Conservation (phyloP, 2,888 invertebrate species). For the Tromatobia lineatoria region DNA sequence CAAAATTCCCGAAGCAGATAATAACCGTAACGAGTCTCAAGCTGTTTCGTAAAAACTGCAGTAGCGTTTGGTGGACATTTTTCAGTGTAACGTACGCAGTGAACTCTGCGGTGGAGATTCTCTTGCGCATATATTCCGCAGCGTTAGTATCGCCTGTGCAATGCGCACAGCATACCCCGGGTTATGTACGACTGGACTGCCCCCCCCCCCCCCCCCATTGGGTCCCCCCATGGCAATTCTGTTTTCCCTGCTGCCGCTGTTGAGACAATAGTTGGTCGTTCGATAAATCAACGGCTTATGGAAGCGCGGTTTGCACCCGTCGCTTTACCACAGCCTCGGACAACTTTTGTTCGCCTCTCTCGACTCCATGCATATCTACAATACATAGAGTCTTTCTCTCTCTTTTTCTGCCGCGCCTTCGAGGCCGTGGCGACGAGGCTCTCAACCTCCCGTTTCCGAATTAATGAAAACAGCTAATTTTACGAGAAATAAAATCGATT, state of each 20-base stretch:
- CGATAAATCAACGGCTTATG: constrained; percentile 73
- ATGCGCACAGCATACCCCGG: constrained; percentile 39
- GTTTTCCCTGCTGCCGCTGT: constrained; percentile 54
- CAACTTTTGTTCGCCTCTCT: constrained; percentile 64
- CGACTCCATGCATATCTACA: not conserved
- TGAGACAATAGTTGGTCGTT: constrained; percentile 70
- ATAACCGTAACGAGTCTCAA: constrained; percentile 20
- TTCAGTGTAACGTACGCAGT: constrained; percentile 49
- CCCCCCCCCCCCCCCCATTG: not conserved
- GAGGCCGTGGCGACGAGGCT: constrained; percentile 3
- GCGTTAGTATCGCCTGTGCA: constrained; percentile 54
- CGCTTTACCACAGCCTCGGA: constrained; percentile 57
- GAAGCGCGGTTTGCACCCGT: constrained; percentile 61
- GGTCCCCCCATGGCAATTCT: constrained; percentile 22
- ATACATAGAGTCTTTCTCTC: constrained; percentile 47
- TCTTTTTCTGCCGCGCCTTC: constrained; percentile 11
- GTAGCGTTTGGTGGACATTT: constrained; percentile 32
- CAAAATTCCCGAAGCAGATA: not conserved
- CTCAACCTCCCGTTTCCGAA: constrained; percentile 49
- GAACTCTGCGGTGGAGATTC: constrained; percentile 38
- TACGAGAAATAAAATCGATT: constrained; percentile 71
- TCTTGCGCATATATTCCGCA: constrained; percentile 47
- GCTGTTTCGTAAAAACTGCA: constrained; percentile 25
- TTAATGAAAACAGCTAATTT: constrained; percentile 76
- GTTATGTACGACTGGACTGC: constrained; percentile 47